Percentiles rank a stretch among this genome's conserved stretches.
Conservation (phyloP, 2,113 vertebrate genomes). For the Pteruthius melanotis region DNA sequence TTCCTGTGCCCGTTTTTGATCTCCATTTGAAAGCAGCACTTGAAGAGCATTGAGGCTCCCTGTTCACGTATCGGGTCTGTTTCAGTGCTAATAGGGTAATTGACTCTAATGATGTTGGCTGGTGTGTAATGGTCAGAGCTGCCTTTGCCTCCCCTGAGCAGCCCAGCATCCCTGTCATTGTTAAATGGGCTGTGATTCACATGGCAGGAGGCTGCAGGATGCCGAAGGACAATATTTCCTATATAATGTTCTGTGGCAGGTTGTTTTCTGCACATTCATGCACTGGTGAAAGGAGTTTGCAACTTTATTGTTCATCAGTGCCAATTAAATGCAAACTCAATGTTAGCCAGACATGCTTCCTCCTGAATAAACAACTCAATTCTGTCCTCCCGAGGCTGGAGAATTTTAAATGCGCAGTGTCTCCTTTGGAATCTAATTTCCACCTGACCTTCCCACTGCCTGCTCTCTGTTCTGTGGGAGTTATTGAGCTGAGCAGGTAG, state of each 20-base stretch:
- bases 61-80: not conserved
- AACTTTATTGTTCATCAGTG: constrained; percentile 34
- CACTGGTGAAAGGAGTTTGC: constrained; percentile 22
- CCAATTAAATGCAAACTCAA: constrained; percentile 31
- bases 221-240: constrained; percentile 27
- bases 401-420: not conserved
- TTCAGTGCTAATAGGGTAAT: constrained; percentile 40
- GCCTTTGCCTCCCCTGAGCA: not conserved
- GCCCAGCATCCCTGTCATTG: not conserved
- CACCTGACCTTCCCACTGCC: not conserved
- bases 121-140: constrained; percentile 1
- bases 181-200: constrained; percentile 20
- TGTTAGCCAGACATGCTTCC: constrained; percentile 28
- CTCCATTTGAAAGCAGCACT: not conserved
- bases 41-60: not conserved
- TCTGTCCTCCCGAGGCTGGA: not conserved
- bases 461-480: not conserved
- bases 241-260: not conserved
- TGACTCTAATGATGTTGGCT: constrained; percentile 39
- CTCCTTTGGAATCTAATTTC: constrained; percentile 34
- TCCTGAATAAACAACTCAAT: constrained; percentile 32
- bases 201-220: not conserved
- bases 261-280: constrained; percentile 25
- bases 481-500: not conserved
- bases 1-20: not conserved